A percentile compares a stretch with the other conserved stretches of the same genome.
phyloP scores from a whole-genome alignment of 2,888 invertebrate species.

The Nemoura dubitans region DNA sequence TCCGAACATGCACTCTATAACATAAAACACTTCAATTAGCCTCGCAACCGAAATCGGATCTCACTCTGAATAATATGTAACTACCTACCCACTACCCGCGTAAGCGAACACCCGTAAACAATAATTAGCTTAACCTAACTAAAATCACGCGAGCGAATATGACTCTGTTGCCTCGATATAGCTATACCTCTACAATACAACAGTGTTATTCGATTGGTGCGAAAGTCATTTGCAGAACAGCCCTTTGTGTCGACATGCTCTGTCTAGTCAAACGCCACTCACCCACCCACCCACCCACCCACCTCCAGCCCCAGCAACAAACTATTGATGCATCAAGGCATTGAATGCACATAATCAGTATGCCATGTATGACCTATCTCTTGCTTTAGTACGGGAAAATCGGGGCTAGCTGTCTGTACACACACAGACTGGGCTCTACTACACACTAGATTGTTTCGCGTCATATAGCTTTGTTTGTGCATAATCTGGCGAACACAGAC shows the following conservation, averaged over 20 bases:
- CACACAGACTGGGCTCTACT: not conserved
- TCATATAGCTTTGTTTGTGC: not conserved
- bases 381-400: not conserved
- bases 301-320: not conserved
- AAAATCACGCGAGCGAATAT: not conserved
- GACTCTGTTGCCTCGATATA: not conserved
- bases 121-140: not conserved
- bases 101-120: not conserved
- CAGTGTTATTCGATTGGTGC: not conserved
- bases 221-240: not conserved
- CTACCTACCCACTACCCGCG: not conserved
- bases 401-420: too few relatives aligned
- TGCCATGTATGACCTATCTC: not conserved
- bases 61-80: not conserved
- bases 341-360: conserved; percentile 5
- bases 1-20: not conserved
- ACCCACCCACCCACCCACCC: not conserved
- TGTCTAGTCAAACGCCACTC: conserved; percentile 12
- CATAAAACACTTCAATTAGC: not conserved
- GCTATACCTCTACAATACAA: too few relatives aligned
- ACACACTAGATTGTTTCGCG: not conserved
- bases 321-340: conserved; percentile 12
- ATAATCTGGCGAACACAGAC: not conserved
- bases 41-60: not conserved
- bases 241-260: not conserved